A percentile compares a stretch with the other conserved stretches of the same genome.
phyloP scores from a whole-genome alignment of 2,113 vertebrate genomes.

The Monopterus albus region DNA sequence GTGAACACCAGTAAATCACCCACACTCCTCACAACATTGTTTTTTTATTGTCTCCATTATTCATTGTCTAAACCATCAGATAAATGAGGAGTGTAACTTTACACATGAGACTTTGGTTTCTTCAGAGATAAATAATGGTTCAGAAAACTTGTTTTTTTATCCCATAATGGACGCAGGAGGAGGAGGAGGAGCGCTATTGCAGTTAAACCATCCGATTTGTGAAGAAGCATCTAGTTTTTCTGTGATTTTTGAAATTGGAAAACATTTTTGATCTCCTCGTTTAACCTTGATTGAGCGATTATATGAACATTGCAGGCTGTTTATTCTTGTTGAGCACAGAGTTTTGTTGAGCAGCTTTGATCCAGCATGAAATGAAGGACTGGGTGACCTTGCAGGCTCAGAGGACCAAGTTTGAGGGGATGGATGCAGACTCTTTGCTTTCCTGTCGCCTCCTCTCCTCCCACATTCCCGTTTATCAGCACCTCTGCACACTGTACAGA shows the following conservation, averaged over 20 bases:
- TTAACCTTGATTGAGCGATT: slow-evolving; percentile 41
- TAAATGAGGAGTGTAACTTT: slow-evolving; percentile 58
- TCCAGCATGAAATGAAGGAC: slow-evolving; percentile 56
- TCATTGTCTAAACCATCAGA: slow-evolving; percentile 58
- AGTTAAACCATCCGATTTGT: slow-evolving; percentile 43
- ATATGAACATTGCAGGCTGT: slow-evolving; percentile 21
- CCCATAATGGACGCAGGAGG: slow-evolving; percentile 9
- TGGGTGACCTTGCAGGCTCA: slow-evolving; percentile 55
- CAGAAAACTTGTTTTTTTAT: slow-evolving; percentile 43
- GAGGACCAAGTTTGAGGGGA: slow-evolving; percentile 14
- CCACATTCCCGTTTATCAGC: slow-evolving; percentile 9
- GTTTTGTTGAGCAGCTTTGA: slow-evolving; percentile 60
- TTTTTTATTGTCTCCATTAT: slow-evolving; percentile 68
- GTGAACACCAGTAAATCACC: slow-evolving; percentile 74
- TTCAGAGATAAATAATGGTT: slow-evolving; percentile 49
- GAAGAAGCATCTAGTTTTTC: neutral
- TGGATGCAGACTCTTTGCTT: slow-evolving; percentile 33
- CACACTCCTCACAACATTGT: slow-evolving; percentile 53
- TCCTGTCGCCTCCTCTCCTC: slow-evolving; percentile 20
- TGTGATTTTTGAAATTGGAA: slow-evolving; percentile 5
- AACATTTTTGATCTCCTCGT: slow-evolving; percentile 20
- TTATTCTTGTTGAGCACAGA: slow-evolving; percentile 47
- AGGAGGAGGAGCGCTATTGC: slow-evolving; percentile 12
- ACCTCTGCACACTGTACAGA: slow-evolving; percentile 14
- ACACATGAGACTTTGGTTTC: slow-evolving; percentile 62